Conservation (phyloP, 2,113 vertebrate genomes). For the Desmodus rotundus region DNA sequence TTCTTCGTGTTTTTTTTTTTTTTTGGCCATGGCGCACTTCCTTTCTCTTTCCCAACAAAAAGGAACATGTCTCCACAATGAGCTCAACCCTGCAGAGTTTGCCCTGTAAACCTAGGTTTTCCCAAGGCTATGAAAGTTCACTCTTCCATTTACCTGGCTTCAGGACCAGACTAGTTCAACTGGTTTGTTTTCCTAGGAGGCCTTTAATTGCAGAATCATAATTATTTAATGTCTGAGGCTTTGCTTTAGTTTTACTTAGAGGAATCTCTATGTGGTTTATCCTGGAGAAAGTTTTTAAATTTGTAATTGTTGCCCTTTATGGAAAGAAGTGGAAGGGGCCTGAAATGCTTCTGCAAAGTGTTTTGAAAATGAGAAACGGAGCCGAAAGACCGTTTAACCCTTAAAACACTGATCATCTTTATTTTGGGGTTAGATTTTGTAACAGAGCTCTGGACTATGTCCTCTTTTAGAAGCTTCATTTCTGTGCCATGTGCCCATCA, state of each 20-base stretch:
- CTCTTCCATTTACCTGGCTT: not conserved
- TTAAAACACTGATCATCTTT: not conserved
- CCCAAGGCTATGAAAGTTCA: conserved; percentile 13
- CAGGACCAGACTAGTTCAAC: not conserved
- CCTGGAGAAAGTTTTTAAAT: not conserved
- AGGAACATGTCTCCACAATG: conserved; percentile 26
- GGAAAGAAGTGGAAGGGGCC: not conserved
- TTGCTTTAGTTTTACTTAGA: not conserved
- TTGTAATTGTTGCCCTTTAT: not conserved
- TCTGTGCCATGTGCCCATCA: conserved; percentile 28
- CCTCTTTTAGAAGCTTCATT: conserved; percentile 48
- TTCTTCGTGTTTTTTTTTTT: conserved; percentile 20
- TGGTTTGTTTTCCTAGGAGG: not conserved
- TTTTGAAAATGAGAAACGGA: not conserved
- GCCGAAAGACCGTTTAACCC: not conserved
- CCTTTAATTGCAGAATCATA: not conserved
- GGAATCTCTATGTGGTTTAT: not conserved
- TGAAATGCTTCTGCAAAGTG: not conserved
- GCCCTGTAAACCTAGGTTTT: conserved; percentile 39
- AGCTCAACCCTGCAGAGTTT: conserved; percentile 18
- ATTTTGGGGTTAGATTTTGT: conserved; percentile 11
- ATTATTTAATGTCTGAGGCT: not conserved
- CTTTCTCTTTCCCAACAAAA: conserved; percentile 47
- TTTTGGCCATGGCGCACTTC: conserved; percentile 61
- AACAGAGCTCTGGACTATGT: not conserved